Evolutionary conservation across 2,113 vertebrate species (phyloP).

Genomic region (Danionella cerebrum): DNA sequence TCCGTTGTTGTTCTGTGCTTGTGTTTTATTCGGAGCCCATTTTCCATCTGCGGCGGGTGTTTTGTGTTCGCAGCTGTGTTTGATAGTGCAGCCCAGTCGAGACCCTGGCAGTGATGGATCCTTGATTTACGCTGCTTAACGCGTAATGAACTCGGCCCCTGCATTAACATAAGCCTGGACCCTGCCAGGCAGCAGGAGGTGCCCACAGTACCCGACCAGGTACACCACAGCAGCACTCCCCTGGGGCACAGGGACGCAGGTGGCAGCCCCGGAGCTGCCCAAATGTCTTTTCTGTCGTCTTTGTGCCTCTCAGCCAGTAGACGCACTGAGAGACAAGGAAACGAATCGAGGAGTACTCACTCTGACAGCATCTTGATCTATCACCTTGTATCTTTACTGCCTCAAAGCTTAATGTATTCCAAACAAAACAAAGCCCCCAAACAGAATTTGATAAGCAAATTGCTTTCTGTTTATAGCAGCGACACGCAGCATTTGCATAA

Average conservation of each 20-base stretch:
- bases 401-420: conserved; percentile 51
- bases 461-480: conserved; percentile 38
- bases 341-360: conserved; percentile 19
- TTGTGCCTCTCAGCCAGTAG: conserved; percentile 44
- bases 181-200: conserved; percentile 23
- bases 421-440: conserved; percentile 47
- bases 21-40: conserved; percentile 64
- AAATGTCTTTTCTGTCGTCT: conserved; percentile 47
- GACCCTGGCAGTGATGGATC: conserved; percentile 63
- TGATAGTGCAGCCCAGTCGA: conserved; percentile 57
- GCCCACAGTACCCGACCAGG: conserved; percentile 35
- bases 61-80: conserved; percentile 76
- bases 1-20: conserved; percentile 62
- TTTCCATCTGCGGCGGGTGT: conserved; percentile 64
- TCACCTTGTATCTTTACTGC: conserved; percentile 47
- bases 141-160: conserved; percentile 61
- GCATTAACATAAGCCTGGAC: conserved; percentile 21
- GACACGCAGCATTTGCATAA: conserved; percentile 32
- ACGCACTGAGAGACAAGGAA: conserved; percentile 26
- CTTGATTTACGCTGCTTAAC: conserved; percentile 68
- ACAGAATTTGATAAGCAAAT: conserved; percentile 53
- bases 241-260: conserved; percentile 56
- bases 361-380: conserved; percentile 50
- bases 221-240: conserved; percentile 24
- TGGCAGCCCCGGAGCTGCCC: conserved; percentile 59